phyloP scores from a whole-genome alignment of 2,113 vertebrate species.

The Zosterops japonicus region DNA sequence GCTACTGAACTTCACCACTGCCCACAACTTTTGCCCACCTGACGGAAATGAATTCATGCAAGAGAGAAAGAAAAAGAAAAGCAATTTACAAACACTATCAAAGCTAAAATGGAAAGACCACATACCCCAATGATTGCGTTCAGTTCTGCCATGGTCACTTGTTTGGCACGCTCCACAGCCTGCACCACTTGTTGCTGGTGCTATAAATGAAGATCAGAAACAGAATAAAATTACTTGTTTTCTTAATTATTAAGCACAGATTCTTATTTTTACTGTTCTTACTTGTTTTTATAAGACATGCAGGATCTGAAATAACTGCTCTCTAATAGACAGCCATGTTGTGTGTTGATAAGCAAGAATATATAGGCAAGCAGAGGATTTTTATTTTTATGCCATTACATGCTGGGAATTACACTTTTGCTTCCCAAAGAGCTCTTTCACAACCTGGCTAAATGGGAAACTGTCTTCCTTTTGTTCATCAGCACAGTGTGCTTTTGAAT shows the following conservation, averaged over 20 bases:
- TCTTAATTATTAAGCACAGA: conserved; percentile 64
- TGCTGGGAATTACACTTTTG: neutral
- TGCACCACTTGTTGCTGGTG: conserved; percentile 98
- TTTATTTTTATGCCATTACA: neutral
- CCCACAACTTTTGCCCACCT: neutral
- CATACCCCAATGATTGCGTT: conserved; percentile 99
- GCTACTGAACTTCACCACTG: conserved; percentile 1
- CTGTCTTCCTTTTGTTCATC: neutral
- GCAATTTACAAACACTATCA: conserved; percentile 79
- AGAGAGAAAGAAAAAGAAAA: conserved; percentile 56
- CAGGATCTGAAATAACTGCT: conserved; percentile 38
- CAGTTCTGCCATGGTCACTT: conserved; percentile 99
- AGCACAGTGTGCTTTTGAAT: neutral
- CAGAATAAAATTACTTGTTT: conserved; percentile 77
- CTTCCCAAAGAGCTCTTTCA: neutral
- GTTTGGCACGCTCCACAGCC: conserved; percentile 96
- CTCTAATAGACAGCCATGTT: neutral
- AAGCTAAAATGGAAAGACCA: conserved; percentile 89
- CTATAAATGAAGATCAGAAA: conserved; percentile 84
- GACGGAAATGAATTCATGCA: neutral
- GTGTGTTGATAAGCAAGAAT: neutral
- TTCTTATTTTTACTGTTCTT: conserved; percentile 27
- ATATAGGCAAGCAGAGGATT: neutral
- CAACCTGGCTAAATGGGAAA: neutral
- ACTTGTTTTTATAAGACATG: conserved; percentile 39